Conservation (phyloP, 2,797 vertebrate species). For the Antennarius maculatus region DNA sequence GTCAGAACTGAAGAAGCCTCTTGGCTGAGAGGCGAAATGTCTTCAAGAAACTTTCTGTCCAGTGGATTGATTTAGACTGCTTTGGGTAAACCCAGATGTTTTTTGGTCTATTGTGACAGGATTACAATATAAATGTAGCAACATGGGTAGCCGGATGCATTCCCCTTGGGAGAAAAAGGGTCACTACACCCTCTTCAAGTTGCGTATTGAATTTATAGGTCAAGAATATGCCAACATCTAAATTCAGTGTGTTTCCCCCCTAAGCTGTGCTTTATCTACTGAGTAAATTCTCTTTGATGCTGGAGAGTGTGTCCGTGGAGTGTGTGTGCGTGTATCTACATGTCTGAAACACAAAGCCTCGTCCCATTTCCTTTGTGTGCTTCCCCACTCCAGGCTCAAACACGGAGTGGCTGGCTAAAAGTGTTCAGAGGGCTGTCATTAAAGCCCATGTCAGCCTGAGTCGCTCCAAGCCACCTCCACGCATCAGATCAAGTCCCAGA, state of each 20-base stretch:
- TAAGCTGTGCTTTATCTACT: slow-evolving; percentile 31
- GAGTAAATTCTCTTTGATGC: slow-evolving; percentile 46
- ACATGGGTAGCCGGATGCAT: too few relatives aligned
- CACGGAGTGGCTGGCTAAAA: slow-evolving; percentile 26
- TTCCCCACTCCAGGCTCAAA: slow-evolving; percentile 29
- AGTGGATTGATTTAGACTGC: too few relatives aligned
- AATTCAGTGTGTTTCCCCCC: slow-evolving; percentile 45
- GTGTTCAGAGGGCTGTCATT: slow-evolving; percentile 52
- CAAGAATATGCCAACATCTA: slow-evolving; percentile 54
- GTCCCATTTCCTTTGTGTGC: slow-evolving; percentile 48
- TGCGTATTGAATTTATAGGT: neutral
- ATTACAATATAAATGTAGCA: too few relatives aligned
- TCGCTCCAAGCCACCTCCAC: slow-evolving; percentile 29
- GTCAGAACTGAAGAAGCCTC: too few relatives aligned
- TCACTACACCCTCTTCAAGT: slow-evolving; percentile 43
- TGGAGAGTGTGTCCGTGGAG: slow-evolving; percentile 1
- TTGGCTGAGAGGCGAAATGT: too few relatives aligned
- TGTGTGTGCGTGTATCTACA: neutral
- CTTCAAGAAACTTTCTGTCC: too few relatives aligned
- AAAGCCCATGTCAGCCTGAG: slow-evolving; percentile 49
- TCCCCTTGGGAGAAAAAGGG: too few relatives aligned
- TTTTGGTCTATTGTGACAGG: too few relatives aligned
- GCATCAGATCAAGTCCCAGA: slow-evolving; percentile 31
- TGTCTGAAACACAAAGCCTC: slow-evolving; percentile 31
- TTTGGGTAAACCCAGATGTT: too few relatives aligned